Evolutionary conservation across 2,797 vertebrate species (phyloP).

Genomic region (Enteromius radiatus): DNA sequence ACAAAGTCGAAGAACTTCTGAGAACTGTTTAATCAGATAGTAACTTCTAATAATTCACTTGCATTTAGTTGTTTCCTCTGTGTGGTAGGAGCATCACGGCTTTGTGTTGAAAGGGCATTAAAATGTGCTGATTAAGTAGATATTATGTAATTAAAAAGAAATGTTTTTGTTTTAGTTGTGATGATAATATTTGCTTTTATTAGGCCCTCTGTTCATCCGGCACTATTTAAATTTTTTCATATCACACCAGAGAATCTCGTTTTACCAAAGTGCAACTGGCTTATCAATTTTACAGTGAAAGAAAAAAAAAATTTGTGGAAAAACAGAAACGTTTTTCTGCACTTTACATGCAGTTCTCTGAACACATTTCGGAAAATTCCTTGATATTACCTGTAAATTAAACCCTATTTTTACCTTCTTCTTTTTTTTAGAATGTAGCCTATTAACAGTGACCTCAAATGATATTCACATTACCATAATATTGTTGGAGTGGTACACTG

Average conservation of each 20-base stretch:
- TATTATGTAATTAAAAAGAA: too few relatives aligned
- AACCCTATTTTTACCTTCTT: not conserved
- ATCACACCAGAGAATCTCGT: not conserved
- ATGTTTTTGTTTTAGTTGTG: not conserved
- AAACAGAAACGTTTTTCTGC: not conserved
- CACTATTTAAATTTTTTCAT: not conserved
- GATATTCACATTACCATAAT: not conserved
- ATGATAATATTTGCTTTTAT: not conserved
- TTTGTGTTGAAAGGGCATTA: not conserved
- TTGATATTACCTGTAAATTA: not conserved
- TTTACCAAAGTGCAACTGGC: not conserved
- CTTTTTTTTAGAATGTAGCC: not conserved
- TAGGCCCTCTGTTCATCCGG: not conserved
- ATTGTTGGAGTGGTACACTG: not conserved
- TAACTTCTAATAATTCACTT: conserved; percentile 2
- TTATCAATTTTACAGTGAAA: not conserved
- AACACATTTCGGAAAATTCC: not conserved
- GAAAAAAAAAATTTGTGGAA: not conserved
- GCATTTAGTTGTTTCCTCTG: conserved; percentile 22
- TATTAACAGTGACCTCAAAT: not conserved
- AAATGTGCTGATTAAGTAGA: not conserved
- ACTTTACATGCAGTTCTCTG: not conserved
- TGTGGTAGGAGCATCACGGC: not conserved
- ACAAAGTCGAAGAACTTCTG: conserved; percentile 7
- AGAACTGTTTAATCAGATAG: conserved; percentile 69